Base-by-base conservation (phyloP, 2,888 invertebrate genomes). In the Mongoloraphidia duomilia region DNA sequence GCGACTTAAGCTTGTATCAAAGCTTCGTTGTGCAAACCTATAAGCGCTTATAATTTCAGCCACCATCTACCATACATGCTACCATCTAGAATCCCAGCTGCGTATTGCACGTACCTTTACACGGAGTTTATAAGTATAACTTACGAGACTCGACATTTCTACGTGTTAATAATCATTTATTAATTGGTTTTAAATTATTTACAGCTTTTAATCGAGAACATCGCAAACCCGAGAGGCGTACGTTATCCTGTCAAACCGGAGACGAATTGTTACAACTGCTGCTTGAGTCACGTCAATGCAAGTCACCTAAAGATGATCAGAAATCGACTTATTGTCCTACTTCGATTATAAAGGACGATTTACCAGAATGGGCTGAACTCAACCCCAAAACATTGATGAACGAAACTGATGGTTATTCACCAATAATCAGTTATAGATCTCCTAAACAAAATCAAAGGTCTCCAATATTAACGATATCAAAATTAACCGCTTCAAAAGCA, bases 191-290 rank as follows among this genome's bases (percentile, higher is more conserved):
- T 26, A 26, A n/a, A 26, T 26, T 26, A 26, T 26, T 26, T 26
- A 26, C 26, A 26, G 26, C 26, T 26, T 26, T 26, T 26, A 26
- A 26, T 26, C 26, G 6, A 26, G 26, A 26, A 26, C 26, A 26
- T 26, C 26, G 26, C 38, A 54, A 53, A 48, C 59, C 62, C 8
- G 62, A 64, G 48, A 61, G 60, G 51, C 59, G 68, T 34, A 66
- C 68, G 2, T 53, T 67, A 14, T 67, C 68, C 9, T 69, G 69
- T 52, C 70, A 69, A 55, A 70, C 70, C 1, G 66, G 67, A 10
- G 59, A 54, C 35, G 69, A 69, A 43, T 56, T 68, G 12, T 54
- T 68, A 26, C 61, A 65, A 53, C 58, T 64, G 35, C 54, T 67
- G 11, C 52, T 67, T 11, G 61, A 63, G 56, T 62, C 64, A 1